Base-by-base conservation (phyloP, 2,888 invertebrate genomes). In the Yponomeuta plumbellus region DNA sequence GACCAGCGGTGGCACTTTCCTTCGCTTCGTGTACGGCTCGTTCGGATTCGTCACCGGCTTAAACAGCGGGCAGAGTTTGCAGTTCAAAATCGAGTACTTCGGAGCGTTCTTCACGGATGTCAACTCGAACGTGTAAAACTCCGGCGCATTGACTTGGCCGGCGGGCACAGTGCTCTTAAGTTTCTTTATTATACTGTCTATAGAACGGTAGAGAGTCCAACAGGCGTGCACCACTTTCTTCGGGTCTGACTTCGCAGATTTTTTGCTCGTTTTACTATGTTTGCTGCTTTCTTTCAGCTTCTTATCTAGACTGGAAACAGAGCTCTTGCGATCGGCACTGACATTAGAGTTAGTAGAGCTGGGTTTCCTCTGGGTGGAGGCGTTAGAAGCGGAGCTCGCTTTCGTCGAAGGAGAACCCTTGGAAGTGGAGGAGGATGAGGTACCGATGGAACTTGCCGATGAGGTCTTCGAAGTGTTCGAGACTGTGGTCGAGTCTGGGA, bases 101-200 rank as follows among this genome's bases (percentile, higher is more conserved):
- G 93, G 93, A 1, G 93, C 93, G 56, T 83, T 85, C 70, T 88
- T 88, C 1, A 93, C 87, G 0, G 92, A 92, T 13, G 92, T 92
- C 61, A 93, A 80, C 73, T 92, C 92, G 70, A 93, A 93, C 0
- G 91, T 92, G 73, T 92, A 93, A 75, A 93, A 93, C 67, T 86
- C 86, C 10, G 88, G 87, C 6, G 74, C 77, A 11, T 85, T 72
- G 17, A 76, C 75, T 39, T 71, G 63, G 34, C 34, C 68, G 0
- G 73, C 69, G 6, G 75, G 69, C 2, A 83, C 73, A 0, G 75
- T 75, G 68, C 80, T 78, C 61, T 74, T 80, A 56, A 92, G 75
- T 72, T 85, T 79, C n/a, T 72, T 71, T 66, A 82, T 74, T 40
- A 91, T 67, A 34, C 78, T 73, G 17, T 87, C 85, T 65, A 89